A percentile compares a stretch with the other conserved stretches of the same genome.
Evolutionary conservation across 2,888 invertebrate genomes (phyloP).

Genomic region (Lamellibrachia satsuma): DNA sequence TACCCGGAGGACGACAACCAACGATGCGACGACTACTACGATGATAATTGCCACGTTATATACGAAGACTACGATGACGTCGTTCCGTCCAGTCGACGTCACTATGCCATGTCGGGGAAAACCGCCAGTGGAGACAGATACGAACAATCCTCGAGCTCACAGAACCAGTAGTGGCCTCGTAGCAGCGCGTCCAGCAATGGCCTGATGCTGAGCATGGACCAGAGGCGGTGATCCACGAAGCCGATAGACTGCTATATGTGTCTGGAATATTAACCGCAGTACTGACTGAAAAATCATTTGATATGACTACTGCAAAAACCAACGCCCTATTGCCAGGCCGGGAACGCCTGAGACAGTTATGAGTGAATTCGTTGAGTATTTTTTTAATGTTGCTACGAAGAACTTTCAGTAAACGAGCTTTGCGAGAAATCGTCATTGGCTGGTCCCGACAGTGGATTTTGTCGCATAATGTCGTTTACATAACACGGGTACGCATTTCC

Average conservation of each 20-base stretch:
- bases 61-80: background rate
- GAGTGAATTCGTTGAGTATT: background rate
- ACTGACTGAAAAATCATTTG: background rate
- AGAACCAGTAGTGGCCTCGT: background rate
- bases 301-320: background rate
- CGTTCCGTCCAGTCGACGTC: background rate
- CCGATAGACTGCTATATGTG: background rate
- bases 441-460: background rate
- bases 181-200: background rate
- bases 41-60: background rate
- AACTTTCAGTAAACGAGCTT: background rate
- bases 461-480: background rate
- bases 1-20: background rate
- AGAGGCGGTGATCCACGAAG: background rate
- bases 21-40: background rate
- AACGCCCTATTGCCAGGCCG: background rate
- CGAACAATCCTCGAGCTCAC: background rate
- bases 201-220: background rate
- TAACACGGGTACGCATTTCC: background rate
- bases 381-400: background rate
- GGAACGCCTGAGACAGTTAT: background rate
- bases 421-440: background rate
- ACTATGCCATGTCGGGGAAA: background rate
- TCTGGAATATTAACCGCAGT: background rate
- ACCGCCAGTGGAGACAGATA: background rate